Conservation (phyloP, 2,113 vertebrate species). For the Antechinus flavipes region DNA sequence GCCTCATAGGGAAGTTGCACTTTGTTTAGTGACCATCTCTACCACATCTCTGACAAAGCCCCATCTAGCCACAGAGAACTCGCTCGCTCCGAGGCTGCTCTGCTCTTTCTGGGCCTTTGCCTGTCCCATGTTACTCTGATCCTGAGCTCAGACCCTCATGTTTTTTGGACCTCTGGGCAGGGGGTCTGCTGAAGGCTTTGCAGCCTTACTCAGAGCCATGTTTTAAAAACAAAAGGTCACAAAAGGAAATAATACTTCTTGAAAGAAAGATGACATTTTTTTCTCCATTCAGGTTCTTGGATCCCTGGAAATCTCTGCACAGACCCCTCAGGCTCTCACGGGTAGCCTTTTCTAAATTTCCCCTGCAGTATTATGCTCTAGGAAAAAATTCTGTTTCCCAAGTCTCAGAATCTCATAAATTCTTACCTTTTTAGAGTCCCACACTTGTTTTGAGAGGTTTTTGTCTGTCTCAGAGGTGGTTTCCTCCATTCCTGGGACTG, state of each 20-base stretch:
- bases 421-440: slow-evolving; percentile 94
- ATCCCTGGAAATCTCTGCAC: too few species aligned
- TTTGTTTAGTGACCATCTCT: neutral
- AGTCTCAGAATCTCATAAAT: neutral
- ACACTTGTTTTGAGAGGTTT: slow-evolving; percentile 89
- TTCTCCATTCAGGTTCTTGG: neutral
- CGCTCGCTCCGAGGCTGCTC: neutral
- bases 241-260: neutral
- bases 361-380: too few species aligned
- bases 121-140: neutral
- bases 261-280: neutral
- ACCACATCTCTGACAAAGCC: neutral
- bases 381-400: neutral
- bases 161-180: neutral
- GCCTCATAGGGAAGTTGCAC: neutral
- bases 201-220: neutral
- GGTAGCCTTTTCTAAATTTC: neutral
- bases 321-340: neutral
- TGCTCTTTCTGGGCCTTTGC: neutral
- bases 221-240: neutral
- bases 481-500: slow-evolving; percentile 95
- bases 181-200: neutral
- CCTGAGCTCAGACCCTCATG: neutral
- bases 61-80: neutral
- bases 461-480: slow-evolving; percentile 88